phyloP scores from a whole-genome alignment of 2,888 invertebrate species.

The Helicoverpa assulta region DNA sequence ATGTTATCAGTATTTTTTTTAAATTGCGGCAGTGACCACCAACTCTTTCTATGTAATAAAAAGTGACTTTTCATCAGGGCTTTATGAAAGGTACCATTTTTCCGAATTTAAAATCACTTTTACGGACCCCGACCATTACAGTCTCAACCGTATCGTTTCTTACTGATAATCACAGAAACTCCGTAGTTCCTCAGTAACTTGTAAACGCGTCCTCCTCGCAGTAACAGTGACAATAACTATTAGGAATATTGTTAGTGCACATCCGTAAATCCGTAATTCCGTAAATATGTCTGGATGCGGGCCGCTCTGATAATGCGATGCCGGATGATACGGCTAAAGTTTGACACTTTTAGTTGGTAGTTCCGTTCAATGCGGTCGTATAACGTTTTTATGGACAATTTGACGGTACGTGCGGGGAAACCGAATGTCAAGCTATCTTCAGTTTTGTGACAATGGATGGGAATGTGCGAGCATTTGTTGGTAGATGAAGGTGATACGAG shows the following conservation, averaged over 20 bases:
- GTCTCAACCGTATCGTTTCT: neutral
- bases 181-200: constrained; percentile 14
- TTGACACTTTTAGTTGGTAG: constrained; percentile 59
- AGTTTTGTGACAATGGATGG: constrained; percentile 28
- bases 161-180: neutral
- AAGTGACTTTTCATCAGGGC: no score
- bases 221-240: constrained; percentile 55
- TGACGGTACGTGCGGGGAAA: constrained; percentile 52
- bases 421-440: constrained; percentile 35
- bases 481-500: neutral
- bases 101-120: no score
- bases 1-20: no score
- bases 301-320: constrained; percentile 57
- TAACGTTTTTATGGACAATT: constrained; percentile 60
- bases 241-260: constrained; percentile 62
- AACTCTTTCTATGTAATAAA: no score
- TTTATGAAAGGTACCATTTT: no score
- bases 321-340: constrained; percentile 58
- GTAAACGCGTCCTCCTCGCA: constrained; percentile 11
- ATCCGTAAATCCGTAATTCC: constrained; percentile 62
- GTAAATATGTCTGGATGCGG: constrained; percentile 39
- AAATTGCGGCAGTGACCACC: no score
- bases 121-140: no score
- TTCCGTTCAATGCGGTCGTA: constrained; percentile 55
- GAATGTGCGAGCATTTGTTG: constrained; percentile 13